These are phyloP conservation scores for Nasonia giraulti DNA, from an alignment of 1,140 invertebrate genomes.

Conservation along the genomic window DNA sequence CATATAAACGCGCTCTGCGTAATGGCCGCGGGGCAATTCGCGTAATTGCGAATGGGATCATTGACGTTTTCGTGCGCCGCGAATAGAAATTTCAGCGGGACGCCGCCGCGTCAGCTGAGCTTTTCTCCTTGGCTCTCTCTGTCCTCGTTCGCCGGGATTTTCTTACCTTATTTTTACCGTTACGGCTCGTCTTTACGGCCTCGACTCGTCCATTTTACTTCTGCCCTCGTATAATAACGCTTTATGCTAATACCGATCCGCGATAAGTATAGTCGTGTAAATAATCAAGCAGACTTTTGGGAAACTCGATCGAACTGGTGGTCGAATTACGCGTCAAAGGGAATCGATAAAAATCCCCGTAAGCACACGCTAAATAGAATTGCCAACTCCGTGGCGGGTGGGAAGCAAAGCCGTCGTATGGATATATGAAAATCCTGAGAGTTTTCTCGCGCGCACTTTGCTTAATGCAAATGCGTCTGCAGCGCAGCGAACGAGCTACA, in stretches of 20 bases:
- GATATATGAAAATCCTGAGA: background rate
- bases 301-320: background rate
- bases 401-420: background rate
- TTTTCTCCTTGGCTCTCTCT: too few species aligned
- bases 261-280: background rate
- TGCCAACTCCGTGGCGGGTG: background rate
- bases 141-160: too few species aligned
- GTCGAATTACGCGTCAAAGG: background rate
- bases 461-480: constrained; percentile 36
- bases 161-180: too few species aligned
- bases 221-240: too few species aligned
- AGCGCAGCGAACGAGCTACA: constrained; percentile 30
- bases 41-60: constrained; percentile 32
- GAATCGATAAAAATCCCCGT: constrained; percentile 34
- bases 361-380: background rate
- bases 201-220: too few species aligned
- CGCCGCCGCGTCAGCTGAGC: too few species aligned
- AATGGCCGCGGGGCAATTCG: background rate
- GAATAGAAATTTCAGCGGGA: background rate
- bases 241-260: too few species aligned
- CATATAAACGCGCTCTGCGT: background rate
- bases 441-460: background rate
- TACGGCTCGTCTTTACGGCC: too few species aligned
- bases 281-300: background rate
- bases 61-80: background rate